Conservation (phyloP, 1,140 invertebrate species). For the Hyphantria cunea region DNA sequence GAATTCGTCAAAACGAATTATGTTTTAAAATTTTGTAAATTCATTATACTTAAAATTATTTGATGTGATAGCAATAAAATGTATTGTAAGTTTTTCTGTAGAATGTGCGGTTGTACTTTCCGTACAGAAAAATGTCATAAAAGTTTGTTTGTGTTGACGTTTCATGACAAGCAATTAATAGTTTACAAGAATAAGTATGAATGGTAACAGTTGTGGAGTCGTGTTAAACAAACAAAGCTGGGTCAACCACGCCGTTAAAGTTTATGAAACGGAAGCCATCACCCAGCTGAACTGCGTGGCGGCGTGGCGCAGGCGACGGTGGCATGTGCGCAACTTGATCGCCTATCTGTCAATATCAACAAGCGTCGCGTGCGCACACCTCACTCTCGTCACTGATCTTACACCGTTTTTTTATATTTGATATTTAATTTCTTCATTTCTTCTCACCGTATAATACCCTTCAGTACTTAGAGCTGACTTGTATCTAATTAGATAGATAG, state of each 20-base stretch:
- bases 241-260: slow-evolving; percentile 76
- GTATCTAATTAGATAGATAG: no score
- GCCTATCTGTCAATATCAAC: slow-evolving; percentile 70
- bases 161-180: slow-evolving; percentile 58
- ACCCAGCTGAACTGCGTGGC: slow-evolving; percentile 39
- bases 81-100: no score
- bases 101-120: no score
- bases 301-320: slow-evolving; percentile 7
- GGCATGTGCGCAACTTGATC: slow-evolving; percentile 49
- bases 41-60: no score
- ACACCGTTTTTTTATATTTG: background rate
- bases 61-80: no score
- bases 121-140: no score
- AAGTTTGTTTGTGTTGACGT: slow-evolving; percentile 14
- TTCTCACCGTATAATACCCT: no score
- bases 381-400: slow-evolving; percentile 38
- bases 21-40: no score
- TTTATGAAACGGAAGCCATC: slow-evolving; percentile 78
- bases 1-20: no score
- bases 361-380: slow-evolving; percentile 68
- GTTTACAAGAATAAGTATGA: slow-evolving; percentile 68
- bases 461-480: no score
- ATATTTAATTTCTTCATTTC: no score
- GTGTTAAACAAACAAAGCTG: slow-evolving; percentile 75
- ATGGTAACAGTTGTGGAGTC: slow-evolving; percentile 68